Evolutionary conservation across 2,797 vertebrate genomes (phyloP), one percentile per base, ranked within the genome.

Genomic region (Nothura maculosa): DNA sequence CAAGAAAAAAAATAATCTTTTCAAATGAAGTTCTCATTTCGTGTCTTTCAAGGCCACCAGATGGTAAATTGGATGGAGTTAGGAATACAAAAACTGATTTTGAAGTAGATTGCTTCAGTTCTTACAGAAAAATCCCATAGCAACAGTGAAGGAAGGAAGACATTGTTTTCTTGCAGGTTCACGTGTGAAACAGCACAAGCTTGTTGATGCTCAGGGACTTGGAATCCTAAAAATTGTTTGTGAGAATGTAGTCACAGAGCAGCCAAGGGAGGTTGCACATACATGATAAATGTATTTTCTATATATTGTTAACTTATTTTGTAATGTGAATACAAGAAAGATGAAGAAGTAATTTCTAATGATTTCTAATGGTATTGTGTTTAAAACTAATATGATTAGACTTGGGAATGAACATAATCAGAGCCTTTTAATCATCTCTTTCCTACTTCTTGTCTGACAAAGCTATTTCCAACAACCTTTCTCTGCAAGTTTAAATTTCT

Each of bases 401-500:
- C 34, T 87, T 12, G 55, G 38, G 17, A 85, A 62, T n/a, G 4
- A 93, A 66, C 9, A 70, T 32, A 89, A 63, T 15, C 10, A 68
- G 42, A 73, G 2, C 14, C 61, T 75, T 28, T 81, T 85, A 75
- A 75, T 75, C 43, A 36, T 60, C 19, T 78, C 30, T 88, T 85
- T 75, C 7, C 21, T 28, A 63, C 13, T 87, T 92, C 70, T 85
- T 42, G 67, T 58, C 28, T 38, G 24, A 43, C 45, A 81, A 82
- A 72, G 5, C 16, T 76, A 22, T 15, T 82, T 87, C 30, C 24
- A 87, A 74, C 17, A 79, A 62, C 16, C 3, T 70, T 79, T 88
- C 62, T 70, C 73, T 60, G 40, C 17, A 81, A 48, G 32, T 60
- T 78, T n/a, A 63, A 45, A 5, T 83, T 91, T 86, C 17, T 48